Base-by-base conservation (phyloP, 2,797 vertebrate species). In the Sebastes jordani region DNA sequence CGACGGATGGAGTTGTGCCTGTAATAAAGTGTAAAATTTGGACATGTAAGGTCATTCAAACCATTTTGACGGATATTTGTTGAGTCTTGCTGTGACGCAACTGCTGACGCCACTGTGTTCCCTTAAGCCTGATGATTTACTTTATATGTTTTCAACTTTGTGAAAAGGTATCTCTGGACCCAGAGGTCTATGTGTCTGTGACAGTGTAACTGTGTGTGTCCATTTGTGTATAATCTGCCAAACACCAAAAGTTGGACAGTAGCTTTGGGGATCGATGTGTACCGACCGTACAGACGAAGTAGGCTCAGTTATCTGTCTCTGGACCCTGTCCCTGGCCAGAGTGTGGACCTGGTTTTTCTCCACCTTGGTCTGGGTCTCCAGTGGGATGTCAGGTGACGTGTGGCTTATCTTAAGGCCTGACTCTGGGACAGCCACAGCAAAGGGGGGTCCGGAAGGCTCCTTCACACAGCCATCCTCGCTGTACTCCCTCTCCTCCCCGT, bases 371-470 rank as follows among this genome's bases (percentile, higher is more conserved):
- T 99, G 96, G 46, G 94, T 93, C 75, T 98, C 97, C 82, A 98
- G 89, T 0, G 97, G 97, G 78, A 99, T 98, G 81, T 99, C 98
- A 0, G 98, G 98, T 4, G 98, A 99, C 0, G 98, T 99, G 93
- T 99, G 98, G 91, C 98, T 99, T 91, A 99, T 99, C 96, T 99
- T 99, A 93, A 99, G 96, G 90, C 95, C 97, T 34, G 97, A 96
- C 84, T 99, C 97, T 0, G 96, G 97, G 54, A 95, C 84, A 23
- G 86, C 63, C 71, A 91, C 84, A 23, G 74, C 87, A 1, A 62
- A 49, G 0, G 60, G 86, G 0, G 88, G 78, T 63, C 94, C 93
- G 0, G 95, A 89, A 3, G 96, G 90, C 81, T 97, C 96, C 66
- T 97, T 98, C 91, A 96, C 78, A 73, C 95, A 98, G 81, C 90